Base-by-base conservation (phyloP, 2,113 vertebrate genomes). In the Vulpes vulpes region DNA sequence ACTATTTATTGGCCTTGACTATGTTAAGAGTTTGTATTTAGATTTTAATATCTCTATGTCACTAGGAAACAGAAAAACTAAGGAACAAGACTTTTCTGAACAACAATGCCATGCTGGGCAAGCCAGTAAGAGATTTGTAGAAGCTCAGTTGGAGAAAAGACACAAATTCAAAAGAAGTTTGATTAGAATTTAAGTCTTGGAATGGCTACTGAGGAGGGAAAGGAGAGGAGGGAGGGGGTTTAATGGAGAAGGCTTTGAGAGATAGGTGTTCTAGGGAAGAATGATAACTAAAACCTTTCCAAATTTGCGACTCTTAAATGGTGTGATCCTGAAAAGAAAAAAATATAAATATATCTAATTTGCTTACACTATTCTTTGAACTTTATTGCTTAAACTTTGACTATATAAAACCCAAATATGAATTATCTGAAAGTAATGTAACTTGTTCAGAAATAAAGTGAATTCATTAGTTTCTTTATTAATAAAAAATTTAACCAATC, bases 391-490 rank as follows among this genome's bases (percentile, higher is more conserved):
- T 78, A 62, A 84, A 81, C 23, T 83, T 74, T 95, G 25, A 80
- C 20, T 62, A 51, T 49, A 67, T 85, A 69, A 90, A 84, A 62
- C 9, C 57, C n/a, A 91, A 2, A 79, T 84, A 57, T 49, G 23
- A 76, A 64, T 74, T 80, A 64, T 11, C 8, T 88, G 8, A 3
- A 78, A 71, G 59, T 79, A 79, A 71, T 59, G 15, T 30, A 49
- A 55, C 35, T 93, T 91, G 19, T 69, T 87, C 91, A 79, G 12
- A 35, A 59, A 71, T 60, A 84, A 95, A 83, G 30, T 43, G 3
- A 89, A 73, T 90, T 65, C 71, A 69, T 53, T 69, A 81, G 30
- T 69, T 73, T 5, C 25, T 95, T 95, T 60, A 79, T 74, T 86
- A 92, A 35, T 73, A 76, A 38, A n/a, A 43, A 4, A 15, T 43